Percentiles rank a stretch among this genome's conserved stretches.
phyloP scores from a whole-genome alignment of 2,113 vertebrate species.

The Megaceryle torquata region DNA sequence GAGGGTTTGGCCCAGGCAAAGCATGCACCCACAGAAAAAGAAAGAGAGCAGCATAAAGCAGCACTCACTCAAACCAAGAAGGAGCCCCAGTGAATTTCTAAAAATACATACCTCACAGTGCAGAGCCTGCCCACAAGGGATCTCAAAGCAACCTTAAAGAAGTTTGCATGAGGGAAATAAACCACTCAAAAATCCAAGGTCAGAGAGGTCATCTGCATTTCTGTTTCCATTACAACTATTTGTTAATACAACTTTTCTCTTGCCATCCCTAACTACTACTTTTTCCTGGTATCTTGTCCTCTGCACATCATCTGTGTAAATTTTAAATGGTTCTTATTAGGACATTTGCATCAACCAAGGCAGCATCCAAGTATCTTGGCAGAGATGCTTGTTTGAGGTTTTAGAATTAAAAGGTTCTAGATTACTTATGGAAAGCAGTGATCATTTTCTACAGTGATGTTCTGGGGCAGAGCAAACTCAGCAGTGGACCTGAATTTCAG shows the following conservation, averaged over 20 bases:
- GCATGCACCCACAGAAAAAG: background rate
- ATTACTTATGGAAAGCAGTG: background rate
- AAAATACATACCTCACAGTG: fast-evolving
- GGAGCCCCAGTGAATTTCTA: background rate
- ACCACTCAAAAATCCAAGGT: background rate
- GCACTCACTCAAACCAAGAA: fast-evolving
- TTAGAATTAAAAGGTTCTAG: background rate
- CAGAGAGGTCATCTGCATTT: background rate
- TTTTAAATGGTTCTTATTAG: background rate
- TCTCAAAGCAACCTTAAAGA: background rate
- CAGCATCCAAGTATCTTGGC: background rate
- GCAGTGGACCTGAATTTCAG: background rate
- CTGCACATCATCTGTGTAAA: background rate
- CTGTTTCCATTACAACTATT: background rate
- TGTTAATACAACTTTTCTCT: background rate
- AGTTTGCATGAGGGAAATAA: background rate
- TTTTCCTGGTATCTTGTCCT: background rate
- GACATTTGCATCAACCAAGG: background rate
- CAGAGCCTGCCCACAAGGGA: background rate
- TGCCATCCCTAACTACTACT: background rate
- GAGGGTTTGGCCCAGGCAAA: background rate
- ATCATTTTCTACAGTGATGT: background rate
- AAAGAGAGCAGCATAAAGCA: background rate
- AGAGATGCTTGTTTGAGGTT: background rate
- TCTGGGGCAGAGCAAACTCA: background rate